phyloP scores from a whole-genome alignment of 1,140 invertebrate genomes.

The Stegodyphus mimosarum region DNA sequence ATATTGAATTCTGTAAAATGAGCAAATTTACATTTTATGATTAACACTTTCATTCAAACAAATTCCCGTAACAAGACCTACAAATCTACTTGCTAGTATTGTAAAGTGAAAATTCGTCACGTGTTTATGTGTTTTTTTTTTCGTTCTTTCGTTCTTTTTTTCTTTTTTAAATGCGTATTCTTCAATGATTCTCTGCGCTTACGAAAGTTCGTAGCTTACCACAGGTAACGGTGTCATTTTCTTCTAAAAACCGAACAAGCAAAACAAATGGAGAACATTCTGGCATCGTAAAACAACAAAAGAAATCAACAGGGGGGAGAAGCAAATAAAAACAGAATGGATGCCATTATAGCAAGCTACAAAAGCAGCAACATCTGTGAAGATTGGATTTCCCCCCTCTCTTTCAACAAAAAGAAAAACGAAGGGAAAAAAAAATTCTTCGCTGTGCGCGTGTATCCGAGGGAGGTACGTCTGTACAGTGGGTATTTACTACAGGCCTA shows the following conservation, averaged over 20 bases:
- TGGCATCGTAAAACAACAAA: conserved; percentile 26
- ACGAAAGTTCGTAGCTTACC: too few species aligned
- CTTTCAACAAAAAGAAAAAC: background rate
- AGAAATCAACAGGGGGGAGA: conserved; percentile 6
- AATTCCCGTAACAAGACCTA: too few species aligned
- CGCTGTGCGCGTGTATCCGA: background rate
- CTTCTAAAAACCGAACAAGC: conserved; percentile 3
- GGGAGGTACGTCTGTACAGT: background rate
- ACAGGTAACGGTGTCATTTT: too few species aligned
- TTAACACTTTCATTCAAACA: too few species aligned
- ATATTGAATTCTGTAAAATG: too few species aligned
- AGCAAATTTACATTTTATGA: too few species aligned
- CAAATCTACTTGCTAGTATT: too few species aligned
- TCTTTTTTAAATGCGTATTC: too few species aligned
- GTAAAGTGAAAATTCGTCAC: too few species aligned
- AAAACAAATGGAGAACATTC: background rate
- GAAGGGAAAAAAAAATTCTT: background rate
- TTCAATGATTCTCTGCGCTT: too few species aligned
- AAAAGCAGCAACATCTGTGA: conserved; percentile 38
- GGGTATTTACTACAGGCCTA: conserved; percentile 29
- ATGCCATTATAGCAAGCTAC: conserved; percentile 29
- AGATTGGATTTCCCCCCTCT: conserved; percentile 39
- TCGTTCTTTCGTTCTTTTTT: too few species aligned
- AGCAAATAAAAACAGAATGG: background rate
- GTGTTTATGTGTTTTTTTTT: too few species aligned